A percentile compares a stretch with the other conserved stretches of the same genome.
Conservation (phyloP, 2,888 invertebrate genomes). For the Acronicta aceris region DNA sequence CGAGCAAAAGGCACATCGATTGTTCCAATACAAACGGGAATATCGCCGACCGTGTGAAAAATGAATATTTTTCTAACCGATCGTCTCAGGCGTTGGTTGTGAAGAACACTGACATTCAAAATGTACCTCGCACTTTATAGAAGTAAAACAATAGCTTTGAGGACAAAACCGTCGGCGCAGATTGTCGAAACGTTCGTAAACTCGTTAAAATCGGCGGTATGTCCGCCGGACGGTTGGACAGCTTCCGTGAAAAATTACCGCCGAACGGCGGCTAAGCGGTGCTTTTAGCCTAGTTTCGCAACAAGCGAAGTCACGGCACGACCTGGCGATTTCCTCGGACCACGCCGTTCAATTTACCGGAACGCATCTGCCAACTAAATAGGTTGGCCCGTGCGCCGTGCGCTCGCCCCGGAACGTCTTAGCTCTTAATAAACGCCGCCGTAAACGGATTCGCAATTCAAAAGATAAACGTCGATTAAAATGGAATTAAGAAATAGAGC, state of each 20-base stretch:
- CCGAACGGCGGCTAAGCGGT: slow-evolving; percentile 69
- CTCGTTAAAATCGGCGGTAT: slow-evolving; percentile 68
- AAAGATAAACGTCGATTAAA: slow-evolving; percentile 53
- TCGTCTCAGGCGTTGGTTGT: slow-evolving; percentile 42
- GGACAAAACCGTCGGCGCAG: slow-evolving; percentile 50
- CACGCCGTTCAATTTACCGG: slow-evolving; percentile 74
- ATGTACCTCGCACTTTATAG: slow-evolving; percentile 59
- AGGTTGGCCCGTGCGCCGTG: slow-evolving; percentile 57
- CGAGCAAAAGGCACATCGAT: slow-evolving; percentile 74
- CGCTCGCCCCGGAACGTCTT: slow-evolving; percentile 41
- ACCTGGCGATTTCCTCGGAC: slow-evolving; percentile 76
- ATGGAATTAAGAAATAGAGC: slow-evolving; percentile 52
- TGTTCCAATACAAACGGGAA: slow-evolving; percentile 81
- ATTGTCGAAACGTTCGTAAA: slow-evolving; percentile 69
- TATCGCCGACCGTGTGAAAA: slow-evolving; percentile 74
- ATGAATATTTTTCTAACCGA: slow-evolving; percentile 74
- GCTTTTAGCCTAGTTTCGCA: slow-evolving; percentile 80
- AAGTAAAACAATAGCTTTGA: slow-evolving; percentile 48
- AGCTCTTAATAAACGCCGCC: slow-evolving; percentile 58
- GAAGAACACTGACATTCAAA: slow-evolving; percentile 63
- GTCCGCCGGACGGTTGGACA: slow-evolving; percentile 60
- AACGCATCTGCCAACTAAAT: slow-evolving; percentile 77
- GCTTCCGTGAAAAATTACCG: slow-evolving; percentile 78
- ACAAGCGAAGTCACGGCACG: slow-evolving; percentile 76
- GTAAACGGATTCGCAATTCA: slow-evolving; percentile 49